A percentile compares a stretch with the other conserved stretches of the same genome.
phyloP scores from a whole-genome alignment of 2,888 invertebrate species.

The Dynastes grantii region DNA sequence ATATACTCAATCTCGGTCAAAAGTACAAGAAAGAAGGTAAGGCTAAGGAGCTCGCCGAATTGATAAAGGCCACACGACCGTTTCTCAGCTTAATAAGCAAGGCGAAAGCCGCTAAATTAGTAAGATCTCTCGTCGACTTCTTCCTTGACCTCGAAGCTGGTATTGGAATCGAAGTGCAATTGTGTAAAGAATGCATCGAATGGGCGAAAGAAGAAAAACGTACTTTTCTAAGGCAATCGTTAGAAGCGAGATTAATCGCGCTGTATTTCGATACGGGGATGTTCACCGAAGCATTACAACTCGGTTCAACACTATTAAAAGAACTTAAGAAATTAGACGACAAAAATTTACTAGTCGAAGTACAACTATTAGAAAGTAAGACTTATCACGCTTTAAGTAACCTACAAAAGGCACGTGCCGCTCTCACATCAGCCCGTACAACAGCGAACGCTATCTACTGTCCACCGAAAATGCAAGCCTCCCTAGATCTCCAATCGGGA shows the following conservation, averaged over 20 bases:
- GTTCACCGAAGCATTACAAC: slow-evolving; percentile 88
- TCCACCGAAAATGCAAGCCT: slow-evolving; percentile 98
- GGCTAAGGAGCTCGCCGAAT: slow-evolving; percentile 91
- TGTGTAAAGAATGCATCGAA: slow-evolving; percentile 98
- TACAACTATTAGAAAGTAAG: slow-evolving; percentile 97
- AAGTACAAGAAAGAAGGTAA: slow-evolving; percentile 94
- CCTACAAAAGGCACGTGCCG: slow-evolving; percentile 96
- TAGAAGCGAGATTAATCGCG: slow-evolving; percentile 95
- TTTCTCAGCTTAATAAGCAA: slow-evolving; percentile 97
- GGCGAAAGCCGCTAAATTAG: slow-evolving; percentile 99
- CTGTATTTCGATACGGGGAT: slow-evolving; percentile 94
- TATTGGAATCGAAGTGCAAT: slow-evolving; percentile 93
- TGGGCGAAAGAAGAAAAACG: slow-evolving; percentile 99
- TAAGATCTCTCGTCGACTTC: slow-evolving; percentile 96
- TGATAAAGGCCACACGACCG: slow-evolving; percentile 96
- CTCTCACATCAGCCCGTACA: slow-evolving; percentile 97
- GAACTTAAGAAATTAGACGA: slow-evolving; percentile 99
- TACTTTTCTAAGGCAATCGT: slow-evolving; percentile 95
- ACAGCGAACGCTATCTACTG: slow-evolving; percentile 99
- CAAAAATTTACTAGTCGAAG: slow-evolving; percentile 98
- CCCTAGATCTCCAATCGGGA: slow-evolving; percentile 97
- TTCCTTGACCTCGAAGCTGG: slow-evolving; percentile 97
- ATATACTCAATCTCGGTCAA: slow-evolving; percentile 93
- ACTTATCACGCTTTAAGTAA: slow-evolving; percentile 98
- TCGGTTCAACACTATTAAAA: slow-evolving; percentile 90